Evolutionary conservation across 2,888 invertebrate species (phyloP), one percentile per base, ranked within the genome.

Genomic region (Octodonta nipae): DNA sequence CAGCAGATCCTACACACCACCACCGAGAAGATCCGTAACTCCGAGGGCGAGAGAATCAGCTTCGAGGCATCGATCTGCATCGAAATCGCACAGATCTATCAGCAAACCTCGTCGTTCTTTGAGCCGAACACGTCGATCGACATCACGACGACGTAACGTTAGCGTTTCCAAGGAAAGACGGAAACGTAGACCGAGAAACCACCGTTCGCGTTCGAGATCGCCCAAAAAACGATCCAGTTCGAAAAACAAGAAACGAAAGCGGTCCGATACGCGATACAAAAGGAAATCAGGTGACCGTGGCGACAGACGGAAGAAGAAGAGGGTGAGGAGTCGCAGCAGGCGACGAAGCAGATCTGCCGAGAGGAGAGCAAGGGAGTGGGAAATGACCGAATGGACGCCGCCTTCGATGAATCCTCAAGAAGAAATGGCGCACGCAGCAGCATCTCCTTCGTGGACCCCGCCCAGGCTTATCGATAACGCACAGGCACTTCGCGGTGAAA

Each of bases 371-470:
- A 34, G 48, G 47, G 14, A 13, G n/a, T 3, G 59, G 57, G 32
- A 51, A 49, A 8, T 54, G 50, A 17, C 58, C 41, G 51, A 50
- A 29, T 65, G 66, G 63, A 55, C 67, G 2, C 70, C 70, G 5
- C 67, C 72, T 16, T 68, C 72, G 57, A 71, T 73, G 3, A 64
- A 70, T 33, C 76, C 78, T 16, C 67, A 71, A 28, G 66, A 70
- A 20, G 67, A 65, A 2, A 49, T 31, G 8, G 26, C 51, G 2
- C 56, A 51, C 14, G 44, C 49, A 16, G 42, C 47, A 26, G 38
- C 51, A 20, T 59, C 63, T 3, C 56, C 65, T 0, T 70, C 70
- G 0, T 76, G 75, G 75, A 77, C 79, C 11, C 77, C 78, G 10
- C 75, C 75, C 0, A 47, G 67, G 14, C 56, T 63, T 1, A 48